phyloP scores from a whole-genome alignment of 2,888 invertebrate genomes.

The Latrodectus elegans region DNA sequence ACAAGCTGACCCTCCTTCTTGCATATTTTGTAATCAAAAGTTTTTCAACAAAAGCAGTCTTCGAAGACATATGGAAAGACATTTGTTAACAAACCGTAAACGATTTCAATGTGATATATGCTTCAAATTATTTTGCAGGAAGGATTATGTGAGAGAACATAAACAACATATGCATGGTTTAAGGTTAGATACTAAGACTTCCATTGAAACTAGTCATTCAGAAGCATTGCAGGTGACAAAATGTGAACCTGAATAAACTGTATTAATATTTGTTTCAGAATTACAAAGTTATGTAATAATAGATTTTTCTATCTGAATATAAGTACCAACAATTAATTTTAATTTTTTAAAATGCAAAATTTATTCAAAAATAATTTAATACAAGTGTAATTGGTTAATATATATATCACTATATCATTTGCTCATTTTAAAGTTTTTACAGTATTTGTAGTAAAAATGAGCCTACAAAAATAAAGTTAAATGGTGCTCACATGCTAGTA shows the following conservation, averaged over 20 bases:
- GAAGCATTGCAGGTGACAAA: background rate
- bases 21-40: slow-evolving; percentile 50
- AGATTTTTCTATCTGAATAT: no score
- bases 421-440: no score
- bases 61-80: slow-evolving; percentile 62
- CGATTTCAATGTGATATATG: slow-evolving; percentile 67
- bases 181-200: slow-evolving; percentile 6
- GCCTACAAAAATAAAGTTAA: no score
- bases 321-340: no score
- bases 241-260: background rate
- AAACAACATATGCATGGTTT: slow-evolving; percentile 64
- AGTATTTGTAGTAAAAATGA: no score
- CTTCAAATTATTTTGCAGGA: slow-evolving; percentile 54
- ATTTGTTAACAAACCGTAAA: slow-evolving; percentile 42
- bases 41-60: slow-evolving; percentile 67
- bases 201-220: background rate
- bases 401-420: no score
- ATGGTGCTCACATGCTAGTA: no score
- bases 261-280: no score
- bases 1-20: slow-evolving; percentile 55
- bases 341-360: no score
- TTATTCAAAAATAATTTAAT: no score
- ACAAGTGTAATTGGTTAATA: no score
- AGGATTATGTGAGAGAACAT: slow-evolving; percentile 68
- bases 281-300: no score